Base-by-base conservation (phyloP, 2,888 invertebrate species). In the Ichneumoninae sp. region DNA sequence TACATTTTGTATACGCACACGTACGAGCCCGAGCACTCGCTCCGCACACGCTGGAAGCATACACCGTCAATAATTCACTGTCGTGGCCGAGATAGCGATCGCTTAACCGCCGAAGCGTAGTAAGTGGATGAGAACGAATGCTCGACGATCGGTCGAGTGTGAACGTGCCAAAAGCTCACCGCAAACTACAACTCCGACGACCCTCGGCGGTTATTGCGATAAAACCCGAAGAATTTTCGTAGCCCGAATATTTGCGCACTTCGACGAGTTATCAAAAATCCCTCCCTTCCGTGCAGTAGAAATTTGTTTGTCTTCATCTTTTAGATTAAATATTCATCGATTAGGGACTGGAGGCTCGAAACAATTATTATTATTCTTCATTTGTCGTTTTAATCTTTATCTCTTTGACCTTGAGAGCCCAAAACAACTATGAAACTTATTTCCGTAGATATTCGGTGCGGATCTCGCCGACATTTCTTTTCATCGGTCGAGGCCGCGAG, bases 1-100 rank as follows among this genome's bases (percentile, higher is more conserved):
- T 30, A 30, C n/a, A 16, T 63, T 30, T 63, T 30, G 63, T 63
- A 33, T 33, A 33, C 30, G 5, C 30, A 33, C 19, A 63, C 47
- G 19, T 10, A 13, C 52, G 22, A 13, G 36, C n/a, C 22, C 3
- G 10, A 10, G 57, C 73, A 65, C 40, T 74, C 47, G 57, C 33
- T 47, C 44, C 69, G 22, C 47, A 50, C 73, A 68, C 52, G 57
- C 76, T 68, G n/a, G 40, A 52, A 63, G 36, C 63, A 66, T 44
- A 70, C 60, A 79, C 83, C 86, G 81, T 86, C 81, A 85, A 88
- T 90, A 90, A 90, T 88, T 90, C 89, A 90, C 89, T 88, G 88
- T 88, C 90, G 80, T 76, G 82, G 75, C 52, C 63, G 63, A 33
- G 90, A 90, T 90, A 88, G 87, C 83, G 85, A 90, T 90, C 90